Evolutionary conservation across 2,888 invertebrate genomes (phyloP).

Genomic region (Eudemis profundana): DNA sequence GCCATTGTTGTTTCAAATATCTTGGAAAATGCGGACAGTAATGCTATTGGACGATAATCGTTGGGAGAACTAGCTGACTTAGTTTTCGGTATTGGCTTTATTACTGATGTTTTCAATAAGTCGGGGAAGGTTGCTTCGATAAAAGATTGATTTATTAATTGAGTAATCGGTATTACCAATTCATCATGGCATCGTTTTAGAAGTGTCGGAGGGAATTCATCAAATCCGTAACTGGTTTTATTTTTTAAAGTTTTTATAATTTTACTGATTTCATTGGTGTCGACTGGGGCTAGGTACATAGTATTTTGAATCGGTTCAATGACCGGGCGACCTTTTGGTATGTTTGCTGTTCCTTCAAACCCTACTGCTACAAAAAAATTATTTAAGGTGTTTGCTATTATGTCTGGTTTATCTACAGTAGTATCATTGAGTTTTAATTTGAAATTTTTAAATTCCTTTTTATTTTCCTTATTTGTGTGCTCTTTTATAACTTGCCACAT

Average conservation of each 20-base stretch:
- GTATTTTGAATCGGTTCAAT: neutral
- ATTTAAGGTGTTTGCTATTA: neutral
- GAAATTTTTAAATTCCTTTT: too few species aligned
- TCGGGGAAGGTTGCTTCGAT: constrained; percentile 38
- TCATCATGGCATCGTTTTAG: constrained; percentile 37
- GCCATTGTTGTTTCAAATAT: too few species aligned
- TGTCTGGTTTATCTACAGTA: neutral
- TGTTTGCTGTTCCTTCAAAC: too few species aligned
- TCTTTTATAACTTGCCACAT: constrained; percentile 25
- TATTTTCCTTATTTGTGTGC: constrained; percentile 3
- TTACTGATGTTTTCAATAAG: constrained; percentile 26
- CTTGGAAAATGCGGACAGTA: too few species aligned
- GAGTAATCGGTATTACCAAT: constrained; percentile 25
- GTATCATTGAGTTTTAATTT: too few species aligned
- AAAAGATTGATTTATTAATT: constrained; percentile 40
- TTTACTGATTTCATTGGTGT: neutral
- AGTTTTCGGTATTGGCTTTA: constrained; percentile 41
- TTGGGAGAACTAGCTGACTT: too few species aligned
- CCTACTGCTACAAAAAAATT: neutral
- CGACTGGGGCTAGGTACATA: neutral
- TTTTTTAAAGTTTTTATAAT: constrained; percentile 39
- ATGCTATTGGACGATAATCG: too few species aligned
- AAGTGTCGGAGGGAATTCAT: constrained; percentile 33
- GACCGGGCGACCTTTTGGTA: neutral
- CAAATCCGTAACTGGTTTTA: constrained; percentile 36